Evolutionary conservation across 1,140 invertebrate genomes (phyloP).

Genomic region (Brachionus rubens): DNA sequence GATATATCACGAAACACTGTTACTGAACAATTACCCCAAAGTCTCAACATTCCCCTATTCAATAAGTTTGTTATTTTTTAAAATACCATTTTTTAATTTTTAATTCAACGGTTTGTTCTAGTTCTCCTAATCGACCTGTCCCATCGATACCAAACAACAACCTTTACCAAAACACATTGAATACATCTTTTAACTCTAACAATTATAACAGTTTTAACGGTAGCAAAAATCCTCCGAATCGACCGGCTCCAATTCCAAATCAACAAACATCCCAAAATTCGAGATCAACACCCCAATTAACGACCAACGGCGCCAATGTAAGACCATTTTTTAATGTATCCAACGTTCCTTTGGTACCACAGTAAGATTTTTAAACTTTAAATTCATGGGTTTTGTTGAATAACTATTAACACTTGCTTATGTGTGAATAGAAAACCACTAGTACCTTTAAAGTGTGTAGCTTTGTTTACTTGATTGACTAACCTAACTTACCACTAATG

Average conservation of each 20-base stretch:
- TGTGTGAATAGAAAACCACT: not conserved
- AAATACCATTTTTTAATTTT: not conserved
- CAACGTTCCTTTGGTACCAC: conserved; percentile 16
- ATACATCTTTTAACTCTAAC: not conserved
- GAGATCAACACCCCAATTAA: not conserved
- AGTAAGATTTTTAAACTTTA: conserved; percentile 22
- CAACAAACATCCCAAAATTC: conserved; percentile 6
- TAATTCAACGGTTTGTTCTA: not conserved
- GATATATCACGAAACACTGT: conserved; percentile 96
- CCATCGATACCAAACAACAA: not conserved
- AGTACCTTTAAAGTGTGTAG: conserved; percentile 22
- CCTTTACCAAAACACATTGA: not conserved
- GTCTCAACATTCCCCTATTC: not conserved
- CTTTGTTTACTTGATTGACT: not conserved
- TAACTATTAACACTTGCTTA: too few relatives aligned
- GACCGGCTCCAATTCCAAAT: conserved; percentile 22
- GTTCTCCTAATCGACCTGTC: not conserved
- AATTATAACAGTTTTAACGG: not conserved
- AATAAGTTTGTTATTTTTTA: not conserved
- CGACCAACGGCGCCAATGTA: not conserved
- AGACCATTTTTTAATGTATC: conserved; percentile 24
- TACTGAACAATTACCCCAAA: not conserved
- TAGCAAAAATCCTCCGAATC: not conserved
- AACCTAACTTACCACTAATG: too few relatives aligned
- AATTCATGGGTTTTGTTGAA: not conserved